Evolutionary conservation across 2,888 invertebrate genomes (phyloP).

Genomic region (Helobdella robusta): DNA sequence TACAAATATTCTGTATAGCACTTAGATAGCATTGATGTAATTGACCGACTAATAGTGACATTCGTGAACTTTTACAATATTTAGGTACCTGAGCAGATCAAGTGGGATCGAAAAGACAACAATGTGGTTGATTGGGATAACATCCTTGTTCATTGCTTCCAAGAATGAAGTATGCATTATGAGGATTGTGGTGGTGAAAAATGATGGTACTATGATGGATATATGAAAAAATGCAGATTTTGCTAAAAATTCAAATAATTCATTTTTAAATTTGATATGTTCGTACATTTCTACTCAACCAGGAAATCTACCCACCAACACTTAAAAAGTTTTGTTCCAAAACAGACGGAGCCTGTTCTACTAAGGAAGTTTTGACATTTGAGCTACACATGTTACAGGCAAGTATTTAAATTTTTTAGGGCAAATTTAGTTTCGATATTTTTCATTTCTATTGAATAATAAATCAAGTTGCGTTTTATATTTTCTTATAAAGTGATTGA

Average conservation of each 20-base stretch:
- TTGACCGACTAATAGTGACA: too few relatives aligned
- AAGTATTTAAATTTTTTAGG: too few relatives aligned
- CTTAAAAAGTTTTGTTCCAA: slow-evolving; percentile 88
- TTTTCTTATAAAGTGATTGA: slow-evolving; percentile 13
- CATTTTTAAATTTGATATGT: too few relatives aligned
- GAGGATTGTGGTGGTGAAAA: too few relatives aligned
- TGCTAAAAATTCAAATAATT: too few relatives aligned
- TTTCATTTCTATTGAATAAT: too few relatives aligned
- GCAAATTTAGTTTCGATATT: background rate
- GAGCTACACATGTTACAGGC: slow-evolving; percentile 67
- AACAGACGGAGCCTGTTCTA: slow-evolving; percentile 89
- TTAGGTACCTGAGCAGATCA: slow-evolving; percentile 65
- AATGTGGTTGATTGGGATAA: slow-evolving; percentile 86
- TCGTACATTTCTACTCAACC: background rate
- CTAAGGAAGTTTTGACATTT: slow-evolving; percentile 68
- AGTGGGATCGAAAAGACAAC: slow-evolving; percentile 70
- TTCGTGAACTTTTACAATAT: too few relatives aligned
- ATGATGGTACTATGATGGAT: too few relatives aligned
- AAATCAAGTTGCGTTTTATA: background rate
- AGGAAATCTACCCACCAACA: slow-evolving; percentile 95
- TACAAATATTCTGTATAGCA: too few relatives aligned
- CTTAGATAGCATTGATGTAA: too few relatives aligned
- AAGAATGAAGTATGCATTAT: slow-evolving; percentile 83
- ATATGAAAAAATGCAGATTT: too few relatives aligned
- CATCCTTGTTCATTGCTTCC: slow-evolving; percentile 85